Evolutionary conservation across 2,797 vertebrate species (phyloP).

Genomic region (Coluber constrictor): DNA sequence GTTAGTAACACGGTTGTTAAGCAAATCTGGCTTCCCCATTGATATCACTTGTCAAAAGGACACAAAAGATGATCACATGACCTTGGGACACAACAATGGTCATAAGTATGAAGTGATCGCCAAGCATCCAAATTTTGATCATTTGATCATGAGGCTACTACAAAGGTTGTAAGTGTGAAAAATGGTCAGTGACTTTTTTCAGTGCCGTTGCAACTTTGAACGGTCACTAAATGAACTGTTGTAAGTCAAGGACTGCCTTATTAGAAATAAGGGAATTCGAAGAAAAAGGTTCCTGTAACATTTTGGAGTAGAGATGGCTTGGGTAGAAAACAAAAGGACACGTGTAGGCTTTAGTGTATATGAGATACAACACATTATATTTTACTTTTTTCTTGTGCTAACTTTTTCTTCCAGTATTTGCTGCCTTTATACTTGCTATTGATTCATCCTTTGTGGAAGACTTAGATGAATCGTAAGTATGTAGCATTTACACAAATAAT

Average conservation of each 20-base stretch:
- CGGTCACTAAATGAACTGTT: neutral
- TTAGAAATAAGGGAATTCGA: conserved; percentile 3
- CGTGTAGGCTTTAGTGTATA: neutral
- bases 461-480: conserved; percentile 78
- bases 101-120: neutral
- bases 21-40: too few relatives aligned
- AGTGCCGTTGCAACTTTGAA: neutral
- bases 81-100: neutral
- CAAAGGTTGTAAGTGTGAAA: neutral
- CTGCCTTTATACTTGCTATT: conserved; percentile 56
- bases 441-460: conserved; percentile 71
- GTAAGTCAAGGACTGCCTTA: neutral
- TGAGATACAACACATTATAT: neutral
- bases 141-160: neutral
- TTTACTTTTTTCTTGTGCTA: neutral
- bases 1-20: too few relatives aligned
- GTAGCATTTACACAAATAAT: neutral
- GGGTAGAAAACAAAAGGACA: too few relatives aligned
- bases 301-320: neutral
- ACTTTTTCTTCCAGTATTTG: conserved; percentile 40
- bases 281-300: neutral
- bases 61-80: neutral
- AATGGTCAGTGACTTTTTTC: neutral
- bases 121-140: neutral
- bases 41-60: too few relatives aligned